Percentiles rank a stretch among this genome's conserved stretches.
Conservation (phyloP, 2,797 vertebrate genomes). For the Propithecus deckenii region DNA sequence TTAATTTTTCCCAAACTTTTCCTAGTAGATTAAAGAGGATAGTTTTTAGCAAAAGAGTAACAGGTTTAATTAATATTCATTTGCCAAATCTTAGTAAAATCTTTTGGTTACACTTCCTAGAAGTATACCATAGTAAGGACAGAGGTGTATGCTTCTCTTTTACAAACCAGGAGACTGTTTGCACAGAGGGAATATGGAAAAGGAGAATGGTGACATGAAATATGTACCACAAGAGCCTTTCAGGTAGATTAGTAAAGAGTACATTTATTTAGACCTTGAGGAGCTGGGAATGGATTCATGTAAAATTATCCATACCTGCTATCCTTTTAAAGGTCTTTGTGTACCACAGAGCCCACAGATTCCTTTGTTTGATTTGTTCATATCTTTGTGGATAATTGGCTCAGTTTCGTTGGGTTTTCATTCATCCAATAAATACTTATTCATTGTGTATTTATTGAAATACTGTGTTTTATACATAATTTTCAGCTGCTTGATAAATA, state of each 20-base stretch:
- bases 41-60: neutral
- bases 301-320: neutral
- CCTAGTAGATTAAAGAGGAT: neutral
- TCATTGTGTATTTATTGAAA: neutral
- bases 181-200: neutral
- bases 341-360: neutral
- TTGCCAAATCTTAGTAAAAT: neutral
- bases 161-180: neutral
- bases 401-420: constrained; percentile 39
- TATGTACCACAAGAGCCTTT: neutral
- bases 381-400: neutral
- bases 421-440: neutral
- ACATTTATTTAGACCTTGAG: neutral
- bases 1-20: neutral
- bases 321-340: neutral
- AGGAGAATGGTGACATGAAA: neutral
- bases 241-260: neutral
- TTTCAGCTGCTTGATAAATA: constrained; percentile 9
- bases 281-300: neutral
- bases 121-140: neutral
- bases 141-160: neutral
- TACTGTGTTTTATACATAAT: neutral
- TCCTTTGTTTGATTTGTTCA: neutral
- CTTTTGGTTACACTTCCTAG: neutral
- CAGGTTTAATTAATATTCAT: neutral